Conservation (phyloP, 2,113 vertebrate species). For the Phocoena sinus region DNA sequence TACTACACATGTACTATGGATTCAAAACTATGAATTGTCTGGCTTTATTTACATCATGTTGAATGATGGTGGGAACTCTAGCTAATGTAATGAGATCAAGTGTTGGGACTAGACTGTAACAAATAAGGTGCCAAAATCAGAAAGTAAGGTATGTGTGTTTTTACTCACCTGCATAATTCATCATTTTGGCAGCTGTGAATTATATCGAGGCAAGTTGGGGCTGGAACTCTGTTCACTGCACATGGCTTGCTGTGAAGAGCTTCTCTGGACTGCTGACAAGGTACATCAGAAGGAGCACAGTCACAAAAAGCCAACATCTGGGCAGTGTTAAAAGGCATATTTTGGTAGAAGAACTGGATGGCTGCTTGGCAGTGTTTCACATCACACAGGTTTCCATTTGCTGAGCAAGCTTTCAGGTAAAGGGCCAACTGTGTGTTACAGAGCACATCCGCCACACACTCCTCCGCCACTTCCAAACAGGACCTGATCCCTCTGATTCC, state of each 20-base stretch:
- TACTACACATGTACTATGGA: neutral
- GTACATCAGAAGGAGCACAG: constrained; percentile 82
- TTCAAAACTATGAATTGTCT: neutral
- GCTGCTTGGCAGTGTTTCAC: constrained; percentile 82
- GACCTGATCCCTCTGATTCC: constrained; percentile 73
- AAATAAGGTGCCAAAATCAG: constrained; percentile 55
- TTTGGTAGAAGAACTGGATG: constrained; percentile 83
- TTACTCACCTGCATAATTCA: constrained; percentile 85
- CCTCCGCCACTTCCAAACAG: constrained; percentile 83
- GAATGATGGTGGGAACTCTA: constrained; percentile 2
- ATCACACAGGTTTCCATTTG: constrained; percentile 78
- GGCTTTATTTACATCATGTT: constrained; percentile 38
- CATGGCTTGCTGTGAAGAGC: constrained; percentile 86
- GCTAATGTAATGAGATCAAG: constrained; percentile 48
- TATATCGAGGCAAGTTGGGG: constrained; percentile 84
- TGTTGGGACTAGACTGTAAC: constrained; percentile 43
- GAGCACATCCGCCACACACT: constrained; percentile 84
- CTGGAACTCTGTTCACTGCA: constrained; percentile 57
- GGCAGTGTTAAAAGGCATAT: constrained; percentile 84
- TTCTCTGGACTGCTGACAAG: constrained; percentile 82
- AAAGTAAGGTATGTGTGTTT: constrained; percentile 35
- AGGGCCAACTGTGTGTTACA: constrained; percentile 87
- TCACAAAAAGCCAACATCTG: constrained; percentile 90
- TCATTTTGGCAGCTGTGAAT: constrained; percentile 83
- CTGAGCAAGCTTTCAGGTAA: constrained; percentile 84